Conservation (phyloP, 1,140 invertebrate species). For the Caenorhabditis inopinata region DNA sequence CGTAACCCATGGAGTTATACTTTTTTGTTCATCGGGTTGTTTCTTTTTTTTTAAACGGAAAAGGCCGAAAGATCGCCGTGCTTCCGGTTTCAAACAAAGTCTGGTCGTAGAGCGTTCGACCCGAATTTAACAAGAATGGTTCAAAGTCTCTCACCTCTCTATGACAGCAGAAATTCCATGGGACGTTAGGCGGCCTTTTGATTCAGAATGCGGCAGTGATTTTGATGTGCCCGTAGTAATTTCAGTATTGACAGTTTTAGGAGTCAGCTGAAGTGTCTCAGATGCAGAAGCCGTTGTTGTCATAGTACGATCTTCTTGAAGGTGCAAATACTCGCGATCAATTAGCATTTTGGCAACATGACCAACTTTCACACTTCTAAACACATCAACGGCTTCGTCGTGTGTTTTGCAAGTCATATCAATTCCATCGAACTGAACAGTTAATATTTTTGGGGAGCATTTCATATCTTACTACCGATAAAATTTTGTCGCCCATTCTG, state of each 20-base stretch:
- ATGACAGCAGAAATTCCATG: conserved; percentile 4
- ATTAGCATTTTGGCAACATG: conserved; percentile 8
- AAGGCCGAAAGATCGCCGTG: too few relatives aligned
- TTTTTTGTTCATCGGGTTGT: too few relatives aligned
- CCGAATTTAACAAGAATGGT: too few relatives aligned
- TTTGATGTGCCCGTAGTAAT: neutral
- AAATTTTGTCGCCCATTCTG: conserved; percentile 66
- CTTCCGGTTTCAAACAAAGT: too few relatives aligned
- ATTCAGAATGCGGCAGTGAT: neutral
- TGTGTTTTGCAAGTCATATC: conserved; percentile 45
- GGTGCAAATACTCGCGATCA: neutral
- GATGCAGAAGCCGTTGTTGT: neutral
- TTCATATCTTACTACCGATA: conserved; percentile 36
- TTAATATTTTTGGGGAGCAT: too few relatives aligned
- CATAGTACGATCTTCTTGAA: neutral
- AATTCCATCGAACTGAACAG: conserved; percentile 53
- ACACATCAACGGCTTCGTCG: conserved; percentile 56
- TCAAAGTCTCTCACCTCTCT: too few relatives aligned
- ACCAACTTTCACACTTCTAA: conserved; percentile 24
- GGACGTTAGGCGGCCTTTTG: neutral
- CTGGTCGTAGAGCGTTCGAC: too few relatives aligned
- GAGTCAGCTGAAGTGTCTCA: neutral
- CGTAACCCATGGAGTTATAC: too few relatives aligned
- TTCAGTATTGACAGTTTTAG: neutral
- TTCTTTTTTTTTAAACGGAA: too few relatives aligned